A percentile compares a stretch with the other conserved stretches of the same genome.
Evolutionary conservation across 2,797 vertebrate species (phyloP).

Genomic region (Clarias pachynema): DNA sequence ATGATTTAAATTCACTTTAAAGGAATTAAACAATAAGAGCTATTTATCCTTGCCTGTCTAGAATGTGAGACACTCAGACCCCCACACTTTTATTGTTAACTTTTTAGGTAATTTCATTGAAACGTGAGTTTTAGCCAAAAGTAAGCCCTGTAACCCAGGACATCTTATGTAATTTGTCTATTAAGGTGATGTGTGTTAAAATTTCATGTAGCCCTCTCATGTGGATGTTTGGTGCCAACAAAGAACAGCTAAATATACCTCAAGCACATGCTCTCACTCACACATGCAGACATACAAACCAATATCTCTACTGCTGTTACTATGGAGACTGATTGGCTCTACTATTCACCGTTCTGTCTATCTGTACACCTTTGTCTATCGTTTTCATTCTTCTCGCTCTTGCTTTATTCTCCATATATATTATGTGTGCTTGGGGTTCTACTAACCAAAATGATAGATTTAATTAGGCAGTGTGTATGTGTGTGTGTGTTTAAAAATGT

Average conservation of each 20-base stretch:
- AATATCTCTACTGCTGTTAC: slow-evolving; percentile 69
- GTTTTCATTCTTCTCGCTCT: slow-evolving; percentile 31
- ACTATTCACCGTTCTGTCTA: slow-evolving; percentile 32
- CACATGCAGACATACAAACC: slow-evolving; percentile 18
- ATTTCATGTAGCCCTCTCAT: background rate
- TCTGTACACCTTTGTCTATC: slow-evolving; percentile 24
- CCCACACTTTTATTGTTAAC: background rate
- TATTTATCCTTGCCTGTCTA: background rate
- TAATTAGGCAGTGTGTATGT: background rate
- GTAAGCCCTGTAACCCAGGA: background rate
- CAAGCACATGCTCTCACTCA: background rate
- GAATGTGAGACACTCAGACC: background rate
- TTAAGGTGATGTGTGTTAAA: background rate
- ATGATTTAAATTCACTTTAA: background rate
- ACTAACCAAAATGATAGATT: background rate
- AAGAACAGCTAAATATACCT: background rate
- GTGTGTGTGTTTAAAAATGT: background rate
- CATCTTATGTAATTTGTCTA: background rate
- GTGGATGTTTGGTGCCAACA: background rate
- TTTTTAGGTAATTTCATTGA: background rate
- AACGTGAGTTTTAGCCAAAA: background rate
- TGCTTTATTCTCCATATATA: slow-evolving; percentile 21
- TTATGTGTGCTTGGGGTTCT: background rate
- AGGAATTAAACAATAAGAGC: background rate
- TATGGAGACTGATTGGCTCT: slow-evolving; percentile 73